Evolutionary conservation across 2,113 vertebrate genomes (phyloP), one percentile per base, ranked within the genome.

Genomic region (Rissa tridactyla): DNA sequence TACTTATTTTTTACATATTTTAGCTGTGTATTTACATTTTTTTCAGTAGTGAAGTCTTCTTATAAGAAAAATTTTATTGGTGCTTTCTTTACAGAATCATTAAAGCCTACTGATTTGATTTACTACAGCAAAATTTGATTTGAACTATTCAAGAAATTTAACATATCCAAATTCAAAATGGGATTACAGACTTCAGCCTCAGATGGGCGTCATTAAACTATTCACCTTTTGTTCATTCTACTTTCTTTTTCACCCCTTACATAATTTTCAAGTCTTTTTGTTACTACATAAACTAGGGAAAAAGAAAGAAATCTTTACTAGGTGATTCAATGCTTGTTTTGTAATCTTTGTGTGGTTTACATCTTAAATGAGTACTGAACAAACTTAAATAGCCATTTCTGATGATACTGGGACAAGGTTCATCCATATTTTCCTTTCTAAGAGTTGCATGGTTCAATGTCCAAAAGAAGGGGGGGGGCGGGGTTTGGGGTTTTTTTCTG

Each of bases 171-270:
- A 80, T 68, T 72, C 51, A 71, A 47, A 58, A 26, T 29, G 9
- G 11, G 13, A 38, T 51, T 75, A 61, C 14, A 77, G 34, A 54
- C 10, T 69, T 80, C 16, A 49, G 3, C 21, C 27, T 79, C 44
- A 64, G 16, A 51, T 49, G 4, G 10, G 46, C 71, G 27, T 38
- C 22, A 27, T n/a, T 10, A 46, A 62, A 36, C 6, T 61, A 49
- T 58, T 66, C 8, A 58, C 7, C 3, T 46, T 18, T 90, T 72
- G 13, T 27, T 49, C 3, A 2, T 70, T 75, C 42, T 54, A 15
- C 7, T 70, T 75, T 69, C 7, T 9, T 57, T 84, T 34, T 27
- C 9, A 3, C 17, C 2, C 1, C 5, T n/a, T 62, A 30, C 0
- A 0, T 30, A 0, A 60, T 68, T 76, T 82, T 40, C 21, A 27